Base-by-base conservation (phyloP, 2,113 vertebrate species). In the Andinoacara biseriatus region DNA sequence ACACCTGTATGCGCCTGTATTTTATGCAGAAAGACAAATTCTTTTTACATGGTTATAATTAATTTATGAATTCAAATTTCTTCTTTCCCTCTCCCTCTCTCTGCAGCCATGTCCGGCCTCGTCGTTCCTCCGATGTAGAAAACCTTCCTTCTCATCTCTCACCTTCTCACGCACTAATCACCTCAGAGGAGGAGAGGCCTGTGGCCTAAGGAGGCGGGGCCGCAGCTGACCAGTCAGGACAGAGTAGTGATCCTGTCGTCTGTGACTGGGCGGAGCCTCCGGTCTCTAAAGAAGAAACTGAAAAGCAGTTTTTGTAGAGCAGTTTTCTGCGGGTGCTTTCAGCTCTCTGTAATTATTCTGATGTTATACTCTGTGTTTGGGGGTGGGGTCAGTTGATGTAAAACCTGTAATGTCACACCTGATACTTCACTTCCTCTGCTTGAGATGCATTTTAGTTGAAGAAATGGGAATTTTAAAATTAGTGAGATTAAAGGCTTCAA, bases 91-190 rank as follows among this genome's bases (percentile, higher is more conserved):
- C 20, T 24, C 1, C 20, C 29, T 63, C 4, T 75, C 38, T 83
- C 72, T 96, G 83, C 96, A 98, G 98, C 96, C 92, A 99, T 99
- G 98, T 98, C 98, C 54, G 97, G 98, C 94, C 97, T 99, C 91
- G 98, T 98, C 90, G 97, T 98, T 85, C 98, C 98, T 67, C 98
- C 98, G 58, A 99, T 99, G 98, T 99, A 97, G 96, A 82, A 57
- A 33, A 95, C 92, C 94, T 24, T 94, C 95, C 93, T 96, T 94
- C 94, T 94, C 91, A 86, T 92, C 93, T 94, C 93, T 81, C 72
- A 8, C 56, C 78, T 26, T 26, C 26, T 26, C 26, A 26, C 26
- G 84, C 92, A 90, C 87, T 89, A 90, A 89, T 89, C 87, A 91
- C 89, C 75, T 89, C 87, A 81, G 49, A 86, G 89, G 84, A 81